A percentile compares a stretch with the other conserved stretches of the same genome.
Evolutionary conservation across 92 coral and sea anemone species (phyloP).

Genomic region (Paramuricea clavata): DNA sequence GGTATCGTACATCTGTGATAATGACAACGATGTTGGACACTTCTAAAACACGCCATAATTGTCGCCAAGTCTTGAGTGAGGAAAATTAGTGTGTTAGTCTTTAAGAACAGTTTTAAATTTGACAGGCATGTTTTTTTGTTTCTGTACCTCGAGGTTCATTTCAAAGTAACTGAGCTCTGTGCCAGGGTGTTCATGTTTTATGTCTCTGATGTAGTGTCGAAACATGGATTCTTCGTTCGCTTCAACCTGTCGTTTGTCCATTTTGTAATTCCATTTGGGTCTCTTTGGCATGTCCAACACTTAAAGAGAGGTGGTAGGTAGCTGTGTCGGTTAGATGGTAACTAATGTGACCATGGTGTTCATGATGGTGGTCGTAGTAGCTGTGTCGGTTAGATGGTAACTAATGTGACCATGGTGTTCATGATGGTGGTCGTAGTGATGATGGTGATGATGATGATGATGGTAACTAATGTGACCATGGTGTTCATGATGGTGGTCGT

Average conservation of each 20-base stretch:
- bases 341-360: too few species aligned
- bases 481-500: too few species aligned
- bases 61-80: constrained; percentile 94
- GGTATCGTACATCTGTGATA: constrained; percentile 90
- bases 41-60: constrained; percentile 96
- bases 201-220: constrained; percentile 75
- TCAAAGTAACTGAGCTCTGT: constrained; percentile 95
- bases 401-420: too few species aligned
- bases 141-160: constrained; percentile 89
- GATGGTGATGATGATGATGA: too few species aligned
- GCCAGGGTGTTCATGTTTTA: constrained; percentile 64
- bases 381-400: too few species aligned
- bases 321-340: too few species aligned
- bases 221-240: constrained; percentile 81
- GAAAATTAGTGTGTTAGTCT: neutral
- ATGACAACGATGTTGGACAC: constrained; percentile 87
- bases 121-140: neutral
- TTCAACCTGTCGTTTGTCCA: constrained; percentile 91
- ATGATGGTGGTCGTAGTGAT: too few species aligned
- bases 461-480: too few species aligned
- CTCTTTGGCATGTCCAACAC: constrained; percentile 96
- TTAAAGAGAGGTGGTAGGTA: neutral
- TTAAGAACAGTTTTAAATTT: neutral
- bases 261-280: constrained; percentile 88
- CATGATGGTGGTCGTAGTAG: too few species aligned